Evolutionary conservation across 2,113 vertebrate species (phyloP), one percentile per base, ranked within the genome.

Genomic region (Hippopotamus amphibius): DNA sequence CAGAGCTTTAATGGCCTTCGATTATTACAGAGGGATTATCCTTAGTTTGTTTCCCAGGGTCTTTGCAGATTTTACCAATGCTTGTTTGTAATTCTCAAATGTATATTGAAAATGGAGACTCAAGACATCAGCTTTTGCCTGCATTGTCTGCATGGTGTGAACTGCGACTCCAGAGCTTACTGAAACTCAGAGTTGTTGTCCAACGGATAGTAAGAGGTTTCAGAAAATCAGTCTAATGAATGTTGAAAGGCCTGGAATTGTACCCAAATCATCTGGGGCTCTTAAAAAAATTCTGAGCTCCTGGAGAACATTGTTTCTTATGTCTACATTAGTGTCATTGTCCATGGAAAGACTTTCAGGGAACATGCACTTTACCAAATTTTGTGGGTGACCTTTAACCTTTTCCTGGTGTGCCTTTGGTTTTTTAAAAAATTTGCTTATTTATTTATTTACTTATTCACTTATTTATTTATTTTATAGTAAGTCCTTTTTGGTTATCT

Each of bases 141-240:
- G 9, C 1, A 2, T 2, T 57, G 41, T 30, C 37, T 2, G 0
- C 15, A 4, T 1, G 1, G 11, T 68, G 16, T 74, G 82, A 46
- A 46, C 46, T 9, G 19, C 41, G 65, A 33, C 22, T 65, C 2
- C 2, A 65, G 69, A 37, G 2, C 17, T 24, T 30, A 8, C 37
- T 66, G 65, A 37, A 12, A 41, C 3, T 30, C 21, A 14, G 68
- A 65, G 66, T 1, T n/a, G 22, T 76, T 71, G 12, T 48, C 41
- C 13, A 63, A 22, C 0, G 13, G 33, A 59, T 0, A 0, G 30
- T 6, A 76, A 7, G 7, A 17, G 22, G 4, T 30, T 53, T 72
- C 33, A 53, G 61, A 65, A 86, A 79, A 50, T 46, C 50, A 10
- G 37, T 46, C 22, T 24, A 15, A 15, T 43, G n/a, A 50, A 50